Evolutionary conservation across 2,797 vertebrate genomes (phyloP).

Genomic region (Syncerus caffer): DNA sequence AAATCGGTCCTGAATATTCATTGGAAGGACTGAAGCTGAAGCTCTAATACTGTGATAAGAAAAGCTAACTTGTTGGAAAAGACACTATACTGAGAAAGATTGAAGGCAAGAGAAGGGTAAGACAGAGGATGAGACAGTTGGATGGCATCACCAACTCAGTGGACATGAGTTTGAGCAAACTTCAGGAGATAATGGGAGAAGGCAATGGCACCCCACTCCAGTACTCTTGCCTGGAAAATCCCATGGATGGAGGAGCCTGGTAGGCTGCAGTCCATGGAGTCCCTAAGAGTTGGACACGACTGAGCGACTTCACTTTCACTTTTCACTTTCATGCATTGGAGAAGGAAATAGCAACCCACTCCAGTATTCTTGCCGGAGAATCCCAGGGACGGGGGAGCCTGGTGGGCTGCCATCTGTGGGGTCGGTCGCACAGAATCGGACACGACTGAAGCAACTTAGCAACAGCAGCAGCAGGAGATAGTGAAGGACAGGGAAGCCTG

Average conservation of each 20-base stretch:
- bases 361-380: no score
- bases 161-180: background rate
- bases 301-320: no score
- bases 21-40: background rate
- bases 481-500: background rate
- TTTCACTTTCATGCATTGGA: no score
- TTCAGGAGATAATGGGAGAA: background rate
- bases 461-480: background rate
- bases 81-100: background rate
- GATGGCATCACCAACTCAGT: background rate
- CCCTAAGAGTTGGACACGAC: no score
- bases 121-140: background rate
- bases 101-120: background rate
- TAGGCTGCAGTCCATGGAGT: no score
- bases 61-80: background rate
- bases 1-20: background rate
- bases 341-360: no score
- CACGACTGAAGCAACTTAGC: no score
- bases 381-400: no score
- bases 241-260: no score
- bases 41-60: background rate
- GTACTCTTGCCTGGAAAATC: no score
- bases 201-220: no score
- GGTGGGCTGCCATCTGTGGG: no score
- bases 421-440: rapidly evolving